These are phyloP conservation scores for Brenthis hecate DNA, from an alignment of 2,888 invertebrate species.

Conservation along the genomic window DNA sequence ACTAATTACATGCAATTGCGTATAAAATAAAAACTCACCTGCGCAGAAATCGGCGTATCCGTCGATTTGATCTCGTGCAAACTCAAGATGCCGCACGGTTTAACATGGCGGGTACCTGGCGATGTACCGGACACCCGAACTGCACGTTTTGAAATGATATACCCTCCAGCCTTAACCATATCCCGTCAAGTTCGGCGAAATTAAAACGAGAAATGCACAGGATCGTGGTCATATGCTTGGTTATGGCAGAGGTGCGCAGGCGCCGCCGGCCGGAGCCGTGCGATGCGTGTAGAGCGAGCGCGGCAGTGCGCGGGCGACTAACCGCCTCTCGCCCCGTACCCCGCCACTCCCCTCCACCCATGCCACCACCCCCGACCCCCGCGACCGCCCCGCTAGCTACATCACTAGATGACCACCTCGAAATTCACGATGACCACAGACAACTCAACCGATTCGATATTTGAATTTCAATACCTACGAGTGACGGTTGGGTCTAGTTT, in stretches of 20 bases:
- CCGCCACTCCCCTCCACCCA: conserved; percentile 54
- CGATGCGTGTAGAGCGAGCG: conserved; percentile 56
- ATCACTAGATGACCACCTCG: conserved; percentile 54
- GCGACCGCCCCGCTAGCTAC: conserved; percentile 48
- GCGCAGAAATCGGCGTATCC: conserved; percentile 42
- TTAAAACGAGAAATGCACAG: conserved; percentile 37
- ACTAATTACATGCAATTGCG: conserved; percentile 21
- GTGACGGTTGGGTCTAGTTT: conserved; percentile 52
- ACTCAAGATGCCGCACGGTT: conserved; percentile 53
- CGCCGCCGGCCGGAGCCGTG: conserved; percentile 61
- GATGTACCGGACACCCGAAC: conserved; percentile 47
- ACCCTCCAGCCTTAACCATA: conserved; percentile 35
- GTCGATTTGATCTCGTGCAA: conserved; percentile 41
- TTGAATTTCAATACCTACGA: conserved; percentile 47
- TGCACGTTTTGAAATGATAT: conserved; percentile 42
- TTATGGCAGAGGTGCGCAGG: conserved; percentile 40
- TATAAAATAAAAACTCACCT: conserved; percentile 54
- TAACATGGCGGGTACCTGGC: conserved; percentile 49
- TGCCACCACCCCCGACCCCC: conserved; percentile 59
- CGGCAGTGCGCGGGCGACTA: conserved; percentile 68
- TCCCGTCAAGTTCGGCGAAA: conserved; percentile 32
- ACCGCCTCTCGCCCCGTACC: conserved; percentile 65
- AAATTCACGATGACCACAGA: conserved; percentile 45
- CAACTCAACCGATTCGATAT: conserved; percentile 43
- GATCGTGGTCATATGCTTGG: conserved; percentile 30